Evolutionary conservation across 2,888 invertebrate species (phyloP).

Genomic region (Rhingia campestris): DNA sequence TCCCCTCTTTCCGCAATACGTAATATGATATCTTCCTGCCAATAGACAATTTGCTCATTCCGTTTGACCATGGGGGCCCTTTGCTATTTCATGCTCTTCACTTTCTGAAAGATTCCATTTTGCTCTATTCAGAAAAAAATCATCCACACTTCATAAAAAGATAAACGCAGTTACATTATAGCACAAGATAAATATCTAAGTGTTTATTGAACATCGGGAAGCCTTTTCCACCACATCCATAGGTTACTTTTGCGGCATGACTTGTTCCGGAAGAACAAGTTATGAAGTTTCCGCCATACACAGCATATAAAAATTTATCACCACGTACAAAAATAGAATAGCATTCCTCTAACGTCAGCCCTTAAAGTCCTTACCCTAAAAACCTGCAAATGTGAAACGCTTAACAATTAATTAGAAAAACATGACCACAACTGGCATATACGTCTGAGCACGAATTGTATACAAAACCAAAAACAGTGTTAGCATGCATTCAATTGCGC

Average conservation of each 20-base stretch:
- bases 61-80: no score
- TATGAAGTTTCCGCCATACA: not conserved
- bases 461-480: constrained; percentile 37
- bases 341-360: constrained; percentile 1
- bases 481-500: constrained; percentile 47
- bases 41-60: no score
- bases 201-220: not conserved
- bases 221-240: not conserved
- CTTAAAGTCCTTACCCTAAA: constrained; percentile 39
- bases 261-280: not conserved
- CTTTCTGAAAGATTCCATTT: no score
- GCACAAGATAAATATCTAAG: no score
- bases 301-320: not conserved
- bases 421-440: constrained; percentile 45
- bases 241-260: not conserved
- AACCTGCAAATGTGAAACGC: constrained; percentile 49
- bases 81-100: no score
- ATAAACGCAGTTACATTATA: no score
- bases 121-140: no score
- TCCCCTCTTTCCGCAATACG: no score
- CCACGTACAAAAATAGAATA: not conserved
- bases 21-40: no score
- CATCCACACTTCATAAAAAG: no score
- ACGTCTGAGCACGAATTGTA: constrained; percentile 17
- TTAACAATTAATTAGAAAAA: constrained; percentile 59